phyloP scores from a whole-genome alignment of 2,113 vertebrate species.

The Lasiurus borealis region DNA sequence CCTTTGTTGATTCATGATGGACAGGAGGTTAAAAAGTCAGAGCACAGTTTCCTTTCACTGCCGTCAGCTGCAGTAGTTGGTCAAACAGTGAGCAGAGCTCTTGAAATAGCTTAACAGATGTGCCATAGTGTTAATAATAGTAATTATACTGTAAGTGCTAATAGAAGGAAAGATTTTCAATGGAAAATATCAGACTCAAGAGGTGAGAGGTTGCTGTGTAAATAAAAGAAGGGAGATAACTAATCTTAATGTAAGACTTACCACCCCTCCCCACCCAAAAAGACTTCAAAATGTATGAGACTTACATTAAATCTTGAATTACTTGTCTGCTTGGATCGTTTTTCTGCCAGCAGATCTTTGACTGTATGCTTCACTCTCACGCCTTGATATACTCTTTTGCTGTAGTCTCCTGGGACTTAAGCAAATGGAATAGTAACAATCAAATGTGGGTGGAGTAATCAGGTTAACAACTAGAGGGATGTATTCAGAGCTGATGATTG shows the following conservation, averaged over 20 bases:
- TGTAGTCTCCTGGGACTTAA: constrained; percentile 91
- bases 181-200: neutral
- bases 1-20: neutral
- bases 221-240: neutral
- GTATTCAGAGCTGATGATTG: neutral
- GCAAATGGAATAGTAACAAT: neutral
- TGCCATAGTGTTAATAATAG: neutral
- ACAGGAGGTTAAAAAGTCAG: neutral
- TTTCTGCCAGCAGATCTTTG: constrained; percentile 97
- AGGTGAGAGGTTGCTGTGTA: neutral
- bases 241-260: neutral
- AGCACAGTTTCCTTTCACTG: neutral
- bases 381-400: constrained; percentile 96
- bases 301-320: constrained; percentile 92
- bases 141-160: neutral
- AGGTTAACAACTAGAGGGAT: neutral
- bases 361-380: constrained; percentile 98
- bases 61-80: neutral
- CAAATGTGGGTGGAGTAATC: neutral
- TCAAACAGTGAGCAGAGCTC: neutral
- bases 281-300: constrained; percentile 24
- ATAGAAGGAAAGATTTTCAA: neutral
- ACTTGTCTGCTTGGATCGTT: constrained; percentile 92
- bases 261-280: neutral
- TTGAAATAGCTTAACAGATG: neutral